Conservation (phyloP, 2,113 vertebrate species). For the Ginglymostoma cirratum region DNA sequence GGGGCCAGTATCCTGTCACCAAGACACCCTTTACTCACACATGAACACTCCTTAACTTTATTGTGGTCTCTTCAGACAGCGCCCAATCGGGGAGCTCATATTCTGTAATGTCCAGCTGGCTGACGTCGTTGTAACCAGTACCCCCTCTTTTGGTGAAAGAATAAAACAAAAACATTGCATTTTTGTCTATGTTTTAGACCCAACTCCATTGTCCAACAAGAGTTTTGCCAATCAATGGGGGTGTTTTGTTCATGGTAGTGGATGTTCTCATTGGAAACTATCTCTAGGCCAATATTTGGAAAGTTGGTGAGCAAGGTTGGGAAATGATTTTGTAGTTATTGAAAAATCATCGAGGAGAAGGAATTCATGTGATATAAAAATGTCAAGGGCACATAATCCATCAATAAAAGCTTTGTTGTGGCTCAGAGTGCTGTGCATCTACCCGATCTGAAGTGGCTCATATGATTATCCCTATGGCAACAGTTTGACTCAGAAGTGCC, state of each 20-base stretch:
- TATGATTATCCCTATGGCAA: background rate
- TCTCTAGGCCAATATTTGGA: background rate
- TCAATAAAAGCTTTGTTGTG: background rate
- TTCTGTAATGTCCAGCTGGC: no score
- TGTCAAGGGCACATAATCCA: background rate
- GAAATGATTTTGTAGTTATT: background rate
- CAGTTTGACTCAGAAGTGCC: background rate
- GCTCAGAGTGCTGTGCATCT: background rate
- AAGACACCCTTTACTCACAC: no score
- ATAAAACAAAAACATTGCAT: background rate
- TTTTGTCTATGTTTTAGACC: background rate
- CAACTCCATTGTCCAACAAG: background rate
- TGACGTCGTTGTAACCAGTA: no score
- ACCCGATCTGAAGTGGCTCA: background rate
- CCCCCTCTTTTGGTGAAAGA: no score
- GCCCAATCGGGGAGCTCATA: no score
- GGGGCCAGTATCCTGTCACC: no score
- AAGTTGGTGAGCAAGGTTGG: background rate
- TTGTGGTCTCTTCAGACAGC: no score
- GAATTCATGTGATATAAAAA: background rate
- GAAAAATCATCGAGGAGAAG: background rate
- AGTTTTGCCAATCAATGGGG: background rate
- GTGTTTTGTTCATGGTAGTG: background rate
- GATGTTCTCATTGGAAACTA: background rate
- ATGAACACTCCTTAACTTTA: no score